Evolutionary conservation across 2,888 invertebrate species (phyloP).

Genomic region (Apamea anceps): DNA sequence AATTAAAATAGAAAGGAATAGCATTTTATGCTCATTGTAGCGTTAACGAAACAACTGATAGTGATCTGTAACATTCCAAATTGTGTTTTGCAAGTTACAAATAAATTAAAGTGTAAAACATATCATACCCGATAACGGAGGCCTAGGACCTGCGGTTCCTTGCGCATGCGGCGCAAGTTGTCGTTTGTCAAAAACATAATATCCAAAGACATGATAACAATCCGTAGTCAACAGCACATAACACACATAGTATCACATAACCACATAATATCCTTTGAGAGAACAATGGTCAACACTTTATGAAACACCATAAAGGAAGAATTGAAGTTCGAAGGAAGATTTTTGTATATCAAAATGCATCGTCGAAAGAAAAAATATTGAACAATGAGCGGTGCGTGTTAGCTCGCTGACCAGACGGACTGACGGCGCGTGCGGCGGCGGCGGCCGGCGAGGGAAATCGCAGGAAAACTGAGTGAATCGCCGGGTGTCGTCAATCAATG

Average conservation of each 20-base stretch:
- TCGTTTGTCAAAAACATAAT: slow-evolving; percentile 90
- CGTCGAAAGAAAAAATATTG: slow-evolving; percentile 74
- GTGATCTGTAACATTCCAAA: slow-evolving; percentile 32
- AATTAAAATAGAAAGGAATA: slow-evolving; percentile 51
- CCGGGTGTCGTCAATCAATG: slow-evolving; percentile 74
- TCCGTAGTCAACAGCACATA: slow-evolving; percentile 70
- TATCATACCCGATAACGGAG: slow-evolving; percentile 87
- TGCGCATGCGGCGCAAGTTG: slow-evolving; percentile 87
- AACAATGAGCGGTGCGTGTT: slow-evolving; percentile 75
- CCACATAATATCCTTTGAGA: slow-evolving; percentile 68
- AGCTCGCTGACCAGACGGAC: slow-evolving; percentile 79
- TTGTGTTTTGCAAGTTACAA: slow-evolving; percentile 2
- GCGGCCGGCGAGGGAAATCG: slow-evolving; percentile 83
- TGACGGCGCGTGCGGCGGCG: slow-evolving; percentile 73
- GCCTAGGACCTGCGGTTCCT: slow-evolving; percentile 86
- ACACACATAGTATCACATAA: slow-evolving; percentile 73
- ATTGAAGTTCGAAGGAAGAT: slow-evolving; percentile 74
- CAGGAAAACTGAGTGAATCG: slow-evolving; percentile 80
- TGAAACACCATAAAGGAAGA: slow-evolving; percentile 78
- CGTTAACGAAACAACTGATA: slow-evolving; percentile 30
- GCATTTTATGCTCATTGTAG: slow-evolving; percentile 36
- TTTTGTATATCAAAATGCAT: slow-evolving; percentile 89
- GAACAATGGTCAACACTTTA: slow-evolving; percentile 77
- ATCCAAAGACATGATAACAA: slow-evolving; percentile 84
- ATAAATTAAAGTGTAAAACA: slow-evolving; percentile 5